Evolutionary conservation across 2,888 invertebrate genomes (phyloP).

Genomic region (Polyploca ridens): DNA sequence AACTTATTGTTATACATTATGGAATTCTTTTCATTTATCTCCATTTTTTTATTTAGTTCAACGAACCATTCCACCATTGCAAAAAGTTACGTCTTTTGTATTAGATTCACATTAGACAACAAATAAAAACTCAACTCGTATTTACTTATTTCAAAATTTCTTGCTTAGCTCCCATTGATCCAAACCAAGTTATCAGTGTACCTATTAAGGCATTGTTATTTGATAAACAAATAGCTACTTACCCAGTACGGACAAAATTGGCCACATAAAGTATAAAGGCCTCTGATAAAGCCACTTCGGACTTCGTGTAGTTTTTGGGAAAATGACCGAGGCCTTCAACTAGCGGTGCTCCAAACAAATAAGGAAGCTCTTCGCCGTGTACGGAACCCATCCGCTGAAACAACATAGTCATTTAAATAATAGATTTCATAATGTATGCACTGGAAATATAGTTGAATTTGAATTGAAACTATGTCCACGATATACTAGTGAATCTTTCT

Average conservation of each 20-base stretch:
- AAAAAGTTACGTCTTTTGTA: slow-evolving; percentile 3
- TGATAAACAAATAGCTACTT: slow-evolving; percentile 69
- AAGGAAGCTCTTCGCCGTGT: slow-evolving; percentile 96
- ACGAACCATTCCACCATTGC: not conserved
- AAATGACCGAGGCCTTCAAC: slow-evolving; percentile 93
- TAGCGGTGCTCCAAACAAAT: slow-evolving; percentile 95
- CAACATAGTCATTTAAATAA: slow-evolving; percentile 20
- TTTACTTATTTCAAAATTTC: too few relatives aligned
- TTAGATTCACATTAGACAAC: slow-evolving; percentile 1
- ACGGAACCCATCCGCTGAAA: slow-evolving; percentile 94
- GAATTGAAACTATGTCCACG: not conserved
- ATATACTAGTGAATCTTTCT: too few relatives aligned
- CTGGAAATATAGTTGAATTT: not conserved
- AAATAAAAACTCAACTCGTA: too few relatives aligned
- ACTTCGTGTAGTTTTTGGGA: slow-evolving; percentile 94
- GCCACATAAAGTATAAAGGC: slow-evolving; percentile 94
- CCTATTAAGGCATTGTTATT: not conserved
- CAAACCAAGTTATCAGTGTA: not conserved
- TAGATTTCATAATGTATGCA: slow-evolving; percentile 7
- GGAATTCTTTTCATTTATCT: too few relatives aligned
- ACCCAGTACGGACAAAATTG: slow-evolving; percentile 96
- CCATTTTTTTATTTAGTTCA: too few relatives aligned
- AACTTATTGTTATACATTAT: not conserved
- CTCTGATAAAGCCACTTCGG: slow-evolving; percentile 93
- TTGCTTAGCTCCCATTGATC: not conserved